A percentile compares a stretch with the other conserved stretches of the same genome.
These are phyloP conservation scores for Cyanoderma ruficeps DNA, from an alignment of 2,113 vertebrate species.

Conservation along the genomic window DNA sequence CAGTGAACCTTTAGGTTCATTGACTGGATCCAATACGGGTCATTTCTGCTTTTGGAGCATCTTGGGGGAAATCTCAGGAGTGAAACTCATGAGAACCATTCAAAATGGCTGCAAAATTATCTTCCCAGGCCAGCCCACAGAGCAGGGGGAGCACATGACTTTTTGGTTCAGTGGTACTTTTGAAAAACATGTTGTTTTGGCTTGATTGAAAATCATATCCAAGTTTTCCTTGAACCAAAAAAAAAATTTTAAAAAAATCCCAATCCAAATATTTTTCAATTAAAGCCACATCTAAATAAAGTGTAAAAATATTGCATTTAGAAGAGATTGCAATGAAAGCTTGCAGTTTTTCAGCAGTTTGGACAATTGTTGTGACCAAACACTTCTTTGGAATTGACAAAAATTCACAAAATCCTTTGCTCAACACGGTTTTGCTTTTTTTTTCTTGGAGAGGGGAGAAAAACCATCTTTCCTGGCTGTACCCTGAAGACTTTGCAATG, in stretches of 20 bases:
- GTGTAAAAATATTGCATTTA: background rate
- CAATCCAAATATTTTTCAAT: background rate
- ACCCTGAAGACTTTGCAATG: background rate
- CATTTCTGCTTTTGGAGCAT: background rate
- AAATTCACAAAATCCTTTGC: background rate
- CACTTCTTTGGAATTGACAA: background rate
- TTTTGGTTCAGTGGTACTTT: background rate
- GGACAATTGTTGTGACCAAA: background rate
- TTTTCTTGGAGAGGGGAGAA: background rate
- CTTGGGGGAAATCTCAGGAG: background rate
- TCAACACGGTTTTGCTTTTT: background rate
- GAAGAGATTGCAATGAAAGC: background rate
- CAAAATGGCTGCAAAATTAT: background rate
- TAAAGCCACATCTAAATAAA: background rate
- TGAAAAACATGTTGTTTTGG: constrained; percentile 8
- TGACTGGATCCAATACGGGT: background rate
- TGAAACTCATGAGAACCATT: background rate
- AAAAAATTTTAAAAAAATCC: no score
- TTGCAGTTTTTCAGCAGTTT: background rate
- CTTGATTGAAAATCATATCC: constrained; percentile 1
- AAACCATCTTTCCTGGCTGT: background rate
- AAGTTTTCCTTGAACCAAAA: background rate
- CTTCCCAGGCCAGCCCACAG: background rate
- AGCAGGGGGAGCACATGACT: background rate
- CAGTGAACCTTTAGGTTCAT: background rate